These are phyloP conservation scores for Phymorhynchus buccinoides DNA, from an alignment of 1,140 invertebrate species.

Conservation along the genomic window DNA sequence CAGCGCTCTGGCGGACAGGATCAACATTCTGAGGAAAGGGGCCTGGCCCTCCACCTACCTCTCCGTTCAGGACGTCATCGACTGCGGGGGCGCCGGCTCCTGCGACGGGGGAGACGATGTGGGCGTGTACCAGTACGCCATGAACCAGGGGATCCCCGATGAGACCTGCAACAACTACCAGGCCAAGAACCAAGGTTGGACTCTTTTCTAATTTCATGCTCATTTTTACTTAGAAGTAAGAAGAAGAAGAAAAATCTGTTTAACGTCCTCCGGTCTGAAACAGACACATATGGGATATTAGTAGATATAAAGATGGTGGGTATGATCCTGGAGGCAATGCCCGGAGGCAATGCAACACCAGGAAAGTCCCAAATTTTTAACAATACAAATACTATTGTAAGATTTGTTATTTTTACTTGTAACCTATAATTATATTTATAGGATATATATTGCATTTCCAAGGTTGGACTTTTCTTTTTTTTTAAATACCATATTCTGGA, in stretches of 20 bases:
- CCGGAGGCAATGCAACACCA: too few relatives aligned
- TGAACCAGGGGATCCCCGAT: conserved; percentile 75
- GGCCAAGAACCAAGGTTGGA: conserved; percentile 74
- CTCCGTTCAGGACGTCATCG: conserved; percentile 73
- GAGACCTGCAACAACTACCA: conserved; percentile 77
- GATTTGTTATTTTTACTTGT: not conserved
- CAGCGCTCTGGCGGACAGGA: conserved; percentile 74
- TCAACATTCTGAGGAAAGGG: conserved; percentile 75
- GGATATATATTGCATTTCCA: not conserved
- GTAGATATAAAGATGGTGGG: too few relatives aligned
- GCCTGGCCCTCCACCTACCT: conserved; percentile 75
- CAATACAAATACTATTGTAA: too few relatives aligned
- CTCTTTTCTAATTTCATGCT: too few relatives aligned
- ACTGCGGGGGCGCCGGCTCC: conserved; percentile 73
- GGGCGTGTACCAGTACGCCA: conserved; percentile 74
- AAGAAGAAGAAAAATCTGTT: too few relatives aligned
- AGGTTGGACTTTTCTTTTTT: not conserved
- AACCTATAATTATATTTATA: not conserved
- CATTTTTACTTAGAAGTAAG: not conserved
- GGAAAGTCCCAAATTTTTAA: too few relatives aligned
- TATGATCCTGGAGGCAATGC: too few relatives aligned
- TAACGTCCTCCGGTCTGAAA: too few relatives aligned
- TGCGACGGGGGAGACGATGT: conserved; percentile 74
- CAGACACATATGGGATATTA: too few relatives aligned
- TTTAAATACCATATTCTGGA: not conserved